Conservation (phyloP, 2,888 invertebrate species). For the Marasmarcha lunaedactyla region DNA sequence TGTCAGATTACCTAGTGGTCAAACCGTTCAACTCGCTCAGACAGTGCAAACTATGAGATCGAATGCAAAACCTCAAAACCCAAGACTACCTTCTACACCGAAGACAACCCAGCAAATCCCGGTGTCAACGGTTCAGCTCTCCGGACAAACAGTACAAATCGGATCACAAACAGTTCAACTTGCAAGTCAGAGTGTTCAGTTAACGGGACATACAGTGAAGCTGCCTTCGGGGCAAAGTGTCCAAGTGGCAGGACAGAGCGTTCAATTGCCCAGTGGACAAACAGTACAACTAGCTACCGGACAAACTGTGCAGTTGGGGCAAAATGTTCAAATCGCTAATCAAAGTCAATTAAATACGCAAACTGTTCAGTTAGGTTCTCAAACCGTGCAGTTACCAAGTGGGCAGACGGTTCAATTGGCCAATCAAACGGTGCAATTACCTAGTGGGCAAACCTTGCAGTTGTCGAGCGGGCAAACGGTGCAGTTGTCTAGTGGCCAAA, state of each 20-base stretch:
- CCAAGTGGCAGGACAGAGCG: conserved; percentile 29
- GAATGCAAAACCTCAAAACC: conserved; percentile 28
- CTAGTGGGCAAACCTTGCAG: conserved; percentile 59
- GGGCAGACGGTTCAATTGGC: conserved; percentile 23
- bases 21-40: conserved; percentile 47
- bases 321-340: conserved; percentile 43
- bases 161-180: conserved; percentile 51
- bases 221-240: conserved; percentile 52
- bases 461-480: conserved; percentile 43
- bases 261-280: conserved; percentile 39
- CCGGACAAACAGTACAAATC: conserved; percentile 47
- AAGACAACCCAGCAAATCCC: conserved; percentile 36
- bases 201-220: conserved; percentile 60
- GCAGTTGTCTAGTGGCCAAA: conserved; percentile 44
- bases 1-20: conserved; percentile 49
- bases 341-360: conserved; percentile 28
- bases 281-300: conserved; percentile 46
- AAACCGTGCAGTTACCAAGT: conserved; percentile 23
- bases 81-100: conserved; percentile 29
- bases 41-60: conserved; percentile 35
- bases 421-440: conserved; percentile 51
- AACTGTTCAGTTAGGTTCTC: conserved; percentile 28
- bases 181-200: conserved; percentile 47
- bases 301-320: conserved; percentile 27
- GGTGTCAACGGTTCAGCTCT: conserved; percentile 42